Evolutionary conservation across 1,140 invertebrate genomes (phyloP).

Genomic region (Coptotermes formosanus): DNA sequence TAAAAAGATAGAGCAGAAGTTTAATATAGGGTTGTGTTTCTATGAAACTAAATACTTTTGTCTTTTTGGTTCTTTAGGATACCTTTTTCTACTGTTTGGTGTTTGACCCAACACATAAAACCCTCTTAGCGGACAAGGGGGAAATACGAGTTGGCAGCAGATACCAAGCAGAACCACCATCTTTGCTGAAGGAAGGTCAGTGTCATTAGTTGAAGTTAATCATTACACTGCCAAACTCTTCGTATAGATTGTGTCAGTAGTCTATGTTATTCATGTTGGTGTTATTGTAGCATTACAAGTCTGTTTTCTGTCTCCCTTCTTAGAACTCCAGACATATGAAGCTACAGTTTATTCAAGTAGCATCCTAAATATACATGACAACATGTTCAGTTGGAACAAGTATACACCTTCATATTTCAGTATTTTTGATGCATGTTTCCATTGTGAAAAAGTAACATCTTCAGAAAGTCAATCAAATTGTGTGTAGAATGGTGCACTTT

Average conservation of each 20-base stretch:
- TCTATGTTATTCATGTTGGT: neutral
- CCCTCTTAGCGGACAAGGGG: conserved; percentile 96
- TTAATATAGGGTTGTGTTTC: conserved; percentile 4
- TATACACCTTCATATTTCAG: too few species aligned
- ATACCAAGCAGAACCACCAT: conserved; percentile 91
- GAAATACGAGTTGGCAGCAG: conserved; percentile 91
- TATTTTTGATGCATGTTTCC: too few species aligned
- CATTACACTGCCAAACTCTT: too few species aligned
- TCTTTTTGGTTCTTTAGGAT: conserved; percentile 62
- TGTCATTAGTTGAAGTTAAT: too few species aligned
- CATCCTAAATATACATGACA: too few species aligned
- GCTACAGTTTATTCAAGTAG: too few species aligned
- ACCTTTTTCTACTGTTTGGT: conserved; percentile 99
- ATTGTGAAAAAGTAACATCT: too few species aligned
- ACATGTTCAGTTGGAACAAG: too few species aligned
- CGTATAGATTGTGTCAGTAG: neutral
- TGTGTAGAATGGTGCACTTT: too few species aligned
- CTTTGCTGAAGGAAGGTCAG: conserved; percentile 67
- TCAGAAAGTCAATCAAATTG: too few species aligned
- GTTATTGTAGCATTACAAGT: neutral
- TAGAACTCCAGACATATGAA: too few species aligned
- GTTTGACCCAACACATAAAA: conserved; percentile 98
- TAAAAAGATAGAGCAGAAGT: neutral
- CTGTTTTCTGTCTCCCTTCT: too few species aligned
- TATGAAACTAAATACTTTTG: conserved; percentile 38